Evolutionary conservation across 2,888 invertebrate species (phyloP).

Genomic region (Macrophya annulata): DNA sequence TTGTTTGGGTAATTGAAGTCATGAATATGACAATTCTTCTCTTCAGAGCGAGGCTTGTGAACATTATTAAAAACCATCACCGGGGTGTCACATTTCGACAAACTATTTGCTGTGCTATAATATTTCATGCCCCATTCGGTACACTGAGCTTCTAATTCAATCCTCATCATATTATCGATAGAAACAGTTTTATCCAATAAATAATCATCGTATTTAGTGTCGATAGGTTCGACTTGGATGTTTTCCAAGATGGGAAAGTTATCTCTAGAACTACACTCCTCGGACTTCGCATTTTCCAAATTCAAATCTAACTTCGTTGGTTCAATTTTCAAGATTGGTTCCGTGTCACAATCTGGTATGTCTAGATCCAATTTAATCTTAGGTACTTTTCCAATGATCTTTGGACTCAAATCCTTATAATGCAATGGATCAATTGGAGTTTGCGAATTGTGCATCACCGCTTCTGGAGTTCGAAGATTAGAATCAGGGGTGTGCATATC

Average conservation of each 20-base stretch:
- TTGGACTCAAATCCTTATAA: conserved; percentile 67
- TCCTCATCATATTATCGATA: not conserved
- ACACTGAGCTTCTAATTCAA: not conserved
- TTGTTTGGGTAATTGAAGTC: not conserved
- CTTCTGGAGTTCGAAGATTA: conserved; percentile 67
- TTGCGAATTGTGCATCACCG: conserved; percentile 63
- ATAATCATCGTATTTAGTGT: conserved; percentile 31
- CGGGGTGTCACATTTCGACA: not conserved
- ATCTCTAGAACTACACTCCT: not conserved
- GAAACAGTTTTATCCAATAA: conserved; percentile 44
- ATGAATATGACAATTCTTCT: not conserved
- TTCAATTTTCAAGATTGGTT: conserved; percentile 36
- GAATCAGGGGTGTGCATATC: conserved; percentile 35
- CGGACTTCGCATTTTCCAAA: conserved; percentile 12
- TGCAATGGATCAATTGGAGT: conserved; percentile 59
- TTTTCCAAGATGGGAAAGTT: not conserved
- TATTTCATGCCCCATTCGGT: not conserved
- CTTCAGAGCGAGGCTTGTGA: not conserved
- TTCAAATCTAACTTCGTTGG: conserved; percentile 12
- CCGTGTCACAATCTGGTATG: conserved; percentile 64
- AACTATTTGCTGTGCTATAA: conserved; percentile 2
- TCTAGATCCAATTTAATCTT: conserved; percentile 67
- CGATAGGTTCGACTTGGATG: conserved; percentile 9
- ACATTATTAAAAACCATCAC: not conserved
- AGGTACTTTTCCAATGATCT: conserved; percentile 62